Evolutionary conservation across 2,888 invertebrate genomes (phyloP).

Genomic region (Tetragonula carbonaria): DNA sequence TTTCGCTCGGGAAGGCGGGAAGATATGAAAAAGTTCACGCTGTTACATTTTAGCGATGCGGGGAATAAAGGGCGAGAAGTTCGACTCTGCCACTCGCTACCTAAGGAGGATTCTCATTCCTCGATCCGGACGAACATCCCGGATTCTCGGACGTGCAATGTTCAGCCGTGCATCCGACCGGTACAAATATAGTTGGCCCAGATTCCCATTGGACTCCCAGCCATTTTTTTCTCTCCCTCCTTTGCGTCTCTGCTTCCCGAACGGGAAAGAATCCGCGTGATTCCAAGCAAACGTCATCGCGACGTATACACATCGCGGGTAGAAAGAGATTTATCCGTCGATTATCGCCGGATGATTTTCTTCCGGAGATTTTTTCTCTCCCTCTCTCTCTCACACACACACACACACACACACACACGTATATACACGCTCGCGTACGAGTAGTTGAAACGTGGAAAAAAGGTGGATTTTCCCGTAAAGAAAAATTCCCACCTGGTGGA

Average conservation of each 20-base stretch:
- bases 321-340: slow-evolving; percentile 20
- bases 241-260: slow-evolving; percentile 29
- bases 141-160: slow-evolving; percentile 28
- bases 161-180: slow-evolving; percentile 32
- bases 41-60: neutral
- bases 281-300: slow-evolving; percentile 15
- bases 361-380: neutral
- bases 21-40: neutral
- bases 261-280: slow-evolving; percentile 12
- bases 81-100: no score
- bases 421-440: no score
- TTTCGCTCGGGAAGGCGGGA: neutral
- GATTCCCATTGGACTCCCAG: slow-evolving; percentile 56
- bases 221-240: slow-evolving; percentile 42
- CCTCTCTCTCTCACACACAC: neutral
- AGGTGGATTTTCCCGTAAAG: neutral
- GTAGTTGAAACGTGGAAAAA: neutral
- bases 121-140: slow-evolving; percentile 43
- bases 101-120: slow-evolving; percentile 10
- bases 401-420: neutral
- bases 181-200: slow-evolving; percentile 72
- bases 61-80: neutral
- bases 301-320: neutral
- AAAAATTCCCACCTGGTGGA: neutral
- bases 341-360: neutral